Conservation (phyloP, 1,140 invertebrate species). For the Drosophila yakuba region DNA sequence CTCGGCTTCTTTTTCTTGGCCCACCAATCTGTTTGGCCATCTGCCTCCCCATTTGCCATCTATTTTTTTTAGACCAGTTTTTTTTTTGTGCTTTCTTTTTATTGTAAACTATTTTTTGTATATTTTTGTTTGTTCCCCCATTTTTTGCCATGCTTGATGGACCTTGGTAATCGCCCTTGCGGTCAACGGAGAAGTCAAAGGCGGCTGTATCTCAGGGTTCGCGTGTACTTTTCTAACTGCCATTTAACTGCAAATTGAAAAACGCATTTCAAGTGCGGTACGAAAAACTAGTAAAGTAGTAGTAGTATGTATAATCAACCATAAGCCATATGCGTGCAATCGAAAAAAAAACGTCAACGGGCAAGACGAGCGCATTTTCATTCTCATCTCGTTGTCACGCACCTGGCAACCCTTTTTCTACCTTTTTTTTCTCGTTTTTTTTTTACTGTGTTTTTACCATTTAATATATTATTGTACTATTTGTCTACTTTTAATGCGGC, state of each 20-base stretch:
- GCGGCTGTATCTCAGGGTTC: conserved; percentile 38
- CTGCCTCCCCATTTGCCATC: conserved; percentile 1
- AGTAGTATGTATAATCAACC: conserved; percentile 5
- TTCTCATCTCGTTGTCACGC: conserved; percentile 40
- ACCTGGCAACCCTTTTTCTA: conserved; percentile 41
- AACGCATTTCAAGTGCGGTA: conserved; percentile 8
- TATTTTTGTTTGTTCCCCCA: background rate
- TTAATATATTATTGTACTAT: background rate
- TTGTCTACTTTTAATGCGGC: conserved; percentile 21
- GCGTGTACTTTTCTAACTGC: conserved; percentile 59
- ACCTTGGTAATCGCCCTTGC: conserved; percentile 52
- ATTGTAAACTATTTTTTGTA: background rate
- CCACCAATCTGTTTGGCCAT: conserved; percentile 34
- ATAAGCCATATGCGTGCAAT: conserved; percentile 13
- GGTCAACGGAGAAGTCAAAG: conserved; percentile 39
- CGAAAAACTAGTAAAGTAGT: background rate
- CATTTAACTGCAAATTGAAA: conserved; percentile 70
- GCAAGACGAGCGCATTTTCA: conserved; percentile 22
- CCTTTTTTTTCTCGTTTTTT: no score
- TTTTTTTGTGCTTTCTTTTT: no score
- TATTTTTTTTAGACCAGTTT: background rate
- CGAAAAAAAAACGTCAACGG: conserved; percentile 26
- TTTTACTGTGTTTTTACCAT: background rate
- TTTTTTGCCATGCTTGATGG: conserved; percentile 42
- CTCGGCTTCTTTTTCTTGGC: conserved; percentile 8